Evolutionary conservation across 1,140 invertebrate genomes (phyloP), one percentile per base, ranked within the genome.

Genomic region (fruit fly (Drosophila melanogaster)): DNA sequence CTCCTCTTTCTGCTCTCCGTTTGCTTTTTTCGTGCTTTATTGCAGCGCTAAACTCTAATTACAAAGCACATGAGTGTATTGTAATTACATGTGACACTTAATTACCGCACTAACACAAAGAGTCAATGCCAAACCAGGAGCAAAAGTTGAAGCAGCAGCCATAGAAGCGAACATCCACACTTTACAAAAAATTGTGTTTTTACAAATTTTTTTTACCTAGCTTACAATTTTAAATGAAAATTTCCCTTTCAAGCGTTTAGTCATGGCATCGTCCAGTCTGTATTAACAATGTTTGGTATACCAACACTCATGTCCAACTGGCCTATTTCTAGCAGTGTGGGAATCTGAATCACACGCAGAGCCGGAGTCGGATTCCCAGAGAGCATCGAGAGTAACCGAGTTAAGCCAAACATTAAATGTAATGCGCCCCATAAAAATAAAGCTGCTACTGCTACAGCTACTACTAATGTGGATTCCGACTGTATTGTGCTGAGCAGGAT

Each of bases 71-170:
- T 87, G 87, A 87, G 84, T 87, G 84, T 87, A 89, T 87, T 87
- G 85, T 89, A 87, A 87, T 87, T 87, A 87, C 84, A 84, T 89
- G 84, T 87, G 84, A 87, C 84, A 87, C 84, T 87, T 87, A 87
- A 87, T 87, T 87, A 87, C 83, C 66, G 66, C 84, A 89, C 75
- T 87, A 71, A 77, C 70, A 72, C 59, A 61, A 78, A 79, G 49
- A 67, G 66, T 59, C 56, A 17, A 44, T 64, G 60, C 40, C 58
- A 72, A 74, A 47, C 53, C 40, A 69, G 40, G 59, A 80, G 49
- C 22, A 41, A 59, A 71, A 60, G 30, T 43, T 30, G 50, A 49
- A 51, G 53, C 55, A 57, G 69, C 59, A 55, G 41, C 26, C 44
- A 22, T 33, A 17, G 33, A 59, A 44, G 33, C 24, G 11, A 60